Evolutionary conservation across 2,888 invertebrate genomes (phyloP).

Genomic region (Mylabris sibirica): DNA sequence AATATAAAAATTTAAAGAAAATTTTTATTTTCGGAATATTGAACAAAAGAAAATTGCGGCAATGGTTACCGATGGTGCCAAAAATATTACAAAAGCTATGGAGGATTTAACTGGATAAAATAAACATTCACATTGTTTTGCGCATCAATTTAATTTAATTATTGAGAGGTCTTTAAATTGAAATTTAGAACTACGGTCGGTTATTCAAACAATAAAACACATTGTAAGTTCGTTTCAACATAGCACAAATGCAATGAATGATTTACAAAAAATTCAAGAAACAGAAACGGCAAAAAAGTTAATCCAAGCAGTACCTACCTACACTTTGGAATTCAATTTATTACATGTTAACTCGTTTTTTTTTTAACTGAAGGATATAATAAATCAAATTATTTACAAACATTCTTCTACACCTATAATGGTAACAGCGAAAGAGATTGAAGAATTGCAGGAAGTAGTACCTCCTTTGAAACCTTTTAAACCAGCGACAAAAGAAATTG

Average conservation of each 20-base stretch:
- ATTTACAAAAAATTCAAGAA: conserved; percentile 40
- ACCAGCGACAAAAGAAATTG: too few relatives aligned
- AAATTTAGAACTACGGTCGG: conserved; percentile 9
- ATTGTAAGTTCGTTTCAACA: conserved; percentile 43
- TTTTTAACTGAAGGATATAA: conserved; percentile 24
- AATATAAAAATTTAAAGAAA: background rate
- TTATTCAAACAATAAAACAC: conserved; percentile 34
- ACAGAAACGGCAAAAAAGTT: conserved; percentile 36
- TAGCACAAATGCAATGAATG: too few relatives aligned
- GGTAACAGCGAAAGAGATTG: conserved; percentile 7
- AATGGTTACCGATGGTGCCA: too few relatives aligned
- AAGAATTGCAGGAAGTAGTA: conserved; percentile 3
- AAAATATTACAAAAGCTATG: too few relatives aligned
- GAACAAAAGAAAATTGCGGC: conserved; percentile 32
- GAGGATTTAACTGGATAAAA: too few relatives aligned
- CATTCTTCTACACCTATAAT: background rate
- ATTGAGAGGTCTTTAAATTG: conserved; percentile 12
- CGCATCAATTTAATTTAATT: conserved; percentile 32
- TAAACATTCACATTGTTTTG: conserved; percentile 38
- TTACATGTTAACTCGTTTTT: conserved; percentile 43
- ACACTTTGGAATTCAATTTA: conserved; percentile 48
- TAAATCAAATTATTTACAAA: conserved; percentile 7
- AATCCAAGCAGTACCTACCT: conserved; percentile 43
- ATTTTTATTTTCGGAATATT: conserved; percentile 34
- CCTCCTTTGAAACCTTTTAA: background rate